These are phyloP conservation scores for Strix occidentalis DNA, from an alignment of 2,797 vertebrate species.

Conservation along the genomic window DNA sequence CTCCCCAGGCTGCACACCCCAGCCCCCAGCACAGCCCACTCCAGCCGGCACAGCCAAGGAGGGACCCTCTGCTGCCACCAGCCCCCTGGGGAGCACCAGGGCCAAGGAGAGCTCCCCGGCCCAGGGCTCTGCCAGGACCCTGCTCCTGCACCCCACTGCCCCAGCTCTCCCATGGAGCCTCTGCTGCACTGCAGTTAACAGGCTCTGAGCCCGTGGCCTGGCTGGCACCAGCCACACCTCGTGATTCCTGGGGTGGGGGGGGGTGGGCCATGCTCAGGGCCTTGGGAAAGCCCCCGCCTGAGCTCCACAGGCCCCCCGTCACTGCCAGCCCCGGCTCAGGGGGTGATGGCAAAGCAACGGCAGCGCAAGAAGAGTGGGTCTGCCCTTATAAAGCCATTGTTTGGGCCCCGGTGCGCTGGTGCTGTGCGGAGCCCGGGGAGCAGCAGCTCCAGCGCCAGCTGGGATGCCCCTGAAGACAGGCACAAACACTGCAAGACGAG, in stretches of 20 bases:
- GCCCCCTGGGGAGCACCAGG: background rate
- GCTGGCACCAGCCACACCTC: background rate
- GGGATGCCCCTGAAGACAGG: conserved; percentile 60
- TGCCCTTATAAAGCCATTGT: conserved; percentile 80
- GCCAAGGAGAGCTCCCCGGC: background rate
- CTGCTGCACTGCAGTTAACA: background rate
- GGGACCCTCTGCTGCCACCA: background rate
- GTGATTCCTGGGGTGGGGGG: background rate
- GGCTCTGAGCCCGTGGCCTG: background rate
- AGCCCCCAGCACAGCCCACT: background rate
- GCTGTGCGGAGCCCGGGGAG: background rate
- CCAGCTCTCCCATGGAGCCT: background rate
- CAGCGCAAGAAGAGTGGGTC: background rate
- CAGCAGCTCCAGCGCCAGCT: background rate
- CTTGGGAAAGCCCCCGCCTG: background rate
- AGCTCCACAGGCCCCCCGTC: background rate
- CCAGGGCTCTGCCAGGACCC: background rate
- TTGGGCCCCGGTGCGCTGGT: conserved; percentile 17
- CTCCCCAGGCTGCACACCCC: background rate
- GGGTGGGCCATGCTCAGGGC: fast-evolving
- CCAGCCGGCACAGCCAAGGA: fast-evolving
- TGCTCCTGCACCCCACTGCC: background rate
- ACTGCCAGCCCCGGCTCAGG: background rate
- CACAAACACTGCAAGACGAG: conserved; percentile 62
- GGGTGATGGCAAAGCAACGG: background rate